Conservation (phyloP, 2,888 invertebrate species). For the Pelosia muscerda region DNA sequence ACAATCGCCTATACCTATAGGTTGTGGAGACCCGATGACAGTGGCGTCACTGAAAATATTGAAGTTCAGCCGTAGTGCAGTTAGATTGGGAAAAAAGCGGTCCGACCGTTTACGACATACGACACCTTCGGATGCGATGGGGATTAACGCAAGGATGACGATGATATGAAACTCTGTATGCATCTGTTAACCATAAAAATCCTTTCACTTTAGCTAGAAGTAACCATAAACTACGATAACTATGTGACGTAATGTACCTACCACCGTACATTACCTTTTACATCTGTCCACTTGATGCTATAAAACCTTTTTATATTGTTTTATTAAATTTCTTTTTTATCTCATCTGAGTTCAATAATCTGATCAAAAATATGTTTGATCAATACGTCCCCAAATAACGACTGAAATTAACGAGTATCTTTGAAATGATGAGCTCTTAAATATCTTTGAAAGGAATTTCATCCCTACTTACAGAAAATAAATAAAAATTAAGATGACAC, state of each 20-base stretch:
- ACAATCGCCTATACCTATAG: too few relatives aligned
- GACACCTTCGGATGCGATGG: too few relatives aligned
- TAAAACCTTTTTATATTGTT: not conserved
- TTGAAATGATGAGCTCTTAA: not conserved
- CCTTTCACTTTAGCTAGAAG: conserved; percentile 2
- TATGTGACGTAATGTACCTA: not conserved
- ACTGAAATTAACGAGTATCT: not conserved
- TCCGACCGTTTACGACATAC: too few relatives aligned
- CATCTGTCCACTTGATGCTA: conserved; percentile 1
- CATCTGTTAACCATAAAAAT: not conserved
- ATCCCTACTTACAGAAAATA: not conserved
- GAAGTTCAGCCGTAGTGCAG: too few relatives aligned
- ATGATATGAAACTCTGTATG: not conserved
- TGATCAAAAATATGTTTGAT: not conserved
- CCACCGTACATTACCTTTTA: not conserved
- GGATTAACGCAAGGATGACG: too few relatives aligned
- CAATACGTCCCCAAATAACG: not conserved
- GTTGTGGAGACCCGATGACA: too few relatives aligned
- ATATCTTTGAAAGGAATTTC: not conserved
- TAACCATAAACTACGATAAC: not conserved
- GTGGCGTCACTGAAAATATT: too few relatives aligned
- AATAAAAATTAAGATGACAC: not conserved
- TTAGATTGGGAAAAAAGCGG: too few relatives aligned
- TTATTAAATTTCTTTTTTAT: not conserved
- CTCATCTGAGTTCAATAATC: conserved; percentile 4